Evolutionary conservation across 1,140 invertebrate genomes (phyloP).

Genomic region (Ptiloglossa arizonensis): DNA sequence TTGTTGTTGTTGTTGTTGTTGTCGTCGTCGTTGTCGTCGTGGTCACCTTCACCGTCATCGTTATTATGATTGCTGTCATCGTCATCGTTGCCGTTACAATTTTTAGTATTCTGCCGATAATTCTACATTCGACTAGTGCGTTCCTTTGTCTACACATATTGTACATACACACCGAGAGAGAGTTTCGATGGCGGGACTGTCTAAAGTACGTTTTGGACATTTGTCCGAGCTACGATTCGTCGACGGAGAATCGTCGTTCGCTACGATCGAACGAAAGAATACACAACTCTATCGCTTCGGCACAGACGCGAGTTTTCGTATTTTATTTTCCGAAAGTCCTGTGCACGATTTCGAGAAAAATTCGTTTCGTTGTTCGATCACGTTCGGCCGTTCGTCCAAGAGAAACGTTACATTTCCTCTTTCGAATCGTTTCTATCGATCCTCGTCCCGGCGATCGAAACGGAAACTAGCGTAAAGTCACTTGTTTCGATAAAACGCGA

Average conservation of each 20-base stretch:
- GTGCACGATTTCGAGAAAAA: not conserved
- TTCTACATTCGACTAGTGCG: constrained; percentile 66
- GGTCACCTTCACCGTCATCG: too few species aligned
- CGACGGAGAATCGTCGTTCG: not conserved
- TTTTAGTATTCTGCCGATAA: constrained; percentile 64
- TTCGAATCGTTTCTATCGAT: not conserved
- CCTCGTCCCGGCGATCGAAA: not conserved
- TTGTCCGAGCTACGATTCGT: not conserved
- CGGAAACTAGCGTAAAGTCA: not conserved
- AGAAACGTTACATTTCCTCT: not conserved
- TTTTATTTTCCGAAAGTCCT: not conserved
- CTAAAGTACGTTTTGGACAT: constrained; percentile 6
- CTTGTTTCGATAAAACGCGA: too few species aligned
- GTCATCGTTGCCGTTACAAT: constrained; percentile 6
- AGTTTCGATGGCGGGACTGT: constrained; percentile 46
- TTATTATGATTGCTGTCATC: not conserved
- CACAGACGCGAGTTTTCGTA: not conserved
- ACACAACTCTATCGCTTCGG: constrained; percentile 15
- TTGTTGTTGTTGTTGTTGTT: too few species aligned
- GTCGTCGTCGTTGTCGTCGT: not conserved
- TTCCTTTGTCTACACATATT: constrained; percentile 70
- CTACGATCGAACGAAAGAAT: constrained; percentile 22
- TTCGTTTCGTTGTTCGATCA: constrained; percentile 17
- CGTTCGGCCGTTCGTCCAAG: constrained; percentile 12
- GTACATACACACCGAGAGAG: constrained; percentile 55